Evolutionary conservation across 2,113 vertebrate species (phyloP).

Genomic region (Coturnix japonica): DNA sequence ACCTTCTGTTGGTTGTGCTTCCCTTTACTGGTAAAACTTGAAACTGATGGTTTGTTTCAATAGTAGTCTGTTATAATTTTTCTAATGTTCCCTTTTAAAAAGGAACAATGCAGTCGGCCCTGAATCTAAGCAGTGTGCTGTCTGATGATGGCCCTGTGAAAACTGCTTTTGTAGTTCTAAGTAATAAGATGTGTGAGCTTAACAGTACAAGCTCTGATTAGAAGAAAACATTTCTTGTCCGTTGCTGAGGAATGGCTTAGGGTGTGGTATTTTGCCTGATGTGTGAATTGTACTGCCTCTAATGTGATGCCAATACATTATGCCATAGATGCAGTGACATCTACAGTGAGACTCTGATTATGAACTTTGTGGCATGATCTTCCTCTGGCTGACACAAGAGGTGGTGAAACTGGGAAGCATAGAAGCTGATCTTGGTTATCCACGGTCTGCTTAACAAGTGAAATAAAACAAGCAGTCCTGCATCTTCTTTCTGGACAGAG

Average conservation of each 20-base stretch:
- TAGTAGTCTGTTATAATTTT: neutral
- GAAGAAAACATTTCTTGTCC: neutral
- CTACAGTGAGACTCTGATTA: neutral
- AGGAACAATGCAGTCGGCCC: neutral
- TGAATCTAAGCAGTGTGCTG: neutral
- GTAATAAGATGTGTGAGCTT: neutral
- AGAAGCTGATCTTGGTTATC: neutral
- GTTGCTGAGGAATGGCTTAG: neutral
- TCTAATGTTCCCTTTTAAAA: neutral
- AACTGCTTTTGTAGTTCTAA: neutral
- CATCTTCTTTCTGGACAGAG: neutral
- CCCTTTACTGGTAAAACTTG: neutral
- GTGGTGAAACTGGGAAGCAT: neutral
- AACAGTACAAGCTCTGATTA: neutral
- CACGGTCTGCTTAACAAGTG: neutral
- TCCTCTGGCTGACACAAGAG: neutral
- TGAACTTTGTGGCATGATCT: neutral
- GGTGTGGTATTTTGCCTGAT: neutral
- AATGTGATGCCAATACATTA: neutral
- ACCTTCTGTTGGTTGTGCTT: neutral
- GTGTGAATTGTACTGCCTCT: neutral
- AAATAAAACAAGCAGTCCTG: neutral
- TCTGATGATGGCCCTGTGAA: neutral
- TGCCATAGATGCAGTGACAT: neutral
- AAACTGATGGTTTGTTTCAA: neutral